Conservation (phyloP, 2,888 invertebrate genomes). For the Zygothrica quintamaculata region DNA sequence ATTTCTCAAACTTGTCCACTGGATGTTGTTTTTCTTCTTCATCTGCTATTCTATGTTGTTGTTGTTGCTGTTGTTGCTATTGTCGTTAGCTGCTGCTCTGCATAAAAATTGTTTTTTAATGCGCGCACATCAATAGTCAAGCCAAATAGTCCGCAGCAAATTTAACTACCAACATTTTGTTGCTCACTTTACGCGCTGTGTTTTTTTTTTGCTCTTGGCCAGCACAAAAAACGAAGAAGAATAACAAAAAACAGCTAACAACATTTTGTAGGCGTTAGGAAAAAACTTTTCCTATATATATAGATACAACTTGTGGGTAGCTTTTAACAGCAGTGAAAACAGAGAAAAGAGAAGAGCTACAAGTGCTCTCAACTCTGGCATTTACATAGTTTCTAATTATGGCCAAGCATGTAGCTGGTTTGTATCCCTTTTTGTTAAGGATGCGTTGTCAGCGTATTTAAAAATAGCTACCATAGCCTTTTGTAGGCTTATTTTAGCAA, state of each 20-base stretch:
- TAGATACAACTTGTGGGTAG: slow-evolving; percentile 16
- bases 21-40: slow-evolving; percentile 31
- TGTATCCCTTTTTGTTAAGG: slow-evolving; percentile 10
- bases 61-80: slow-evolving; percentile 20
- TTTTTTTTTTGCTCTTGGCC: slow-evolving; percentile 32
- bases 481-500: slow-evolving; percentile 2
- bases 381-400: slow-evolving; percentile 36
- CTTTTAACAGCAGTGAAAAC: too few relatives aligned
- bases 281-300: too few relatives aligned
- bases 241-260: background rate
- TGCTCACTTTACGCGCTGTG: slow-evolving; percentile 59
- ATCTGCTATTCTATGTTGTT: too few relatives aligned
- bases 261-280: too few relatives aligned
- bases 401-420: background rate
- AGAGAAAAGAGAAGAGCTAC: slow-evolving; percentile 3
- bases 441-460: slow-evolving; percentile 8
- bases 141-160: slow-evolving; percentile 77
- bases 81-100: slow-evolving; percentile 42
- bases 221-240: slow-evolving; percentile 21
- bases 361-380: slow-evolving; percentile 32
- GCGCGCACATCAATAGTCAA: slow-evolving; percentile 78
- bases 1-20: slow-evolving; percentile 33
- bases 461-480: slow-evolving; percentile 30
- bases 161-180: slow-evolving; percentile 71
- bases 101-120: slow-evolving; percentile 80